A percentile compares a stretch with the other conserved stretches of the same genome.
Conservation (phyloP, 2,113 vertebrate genomes). For the Brachyhypopomus occidentalis region DNA sequence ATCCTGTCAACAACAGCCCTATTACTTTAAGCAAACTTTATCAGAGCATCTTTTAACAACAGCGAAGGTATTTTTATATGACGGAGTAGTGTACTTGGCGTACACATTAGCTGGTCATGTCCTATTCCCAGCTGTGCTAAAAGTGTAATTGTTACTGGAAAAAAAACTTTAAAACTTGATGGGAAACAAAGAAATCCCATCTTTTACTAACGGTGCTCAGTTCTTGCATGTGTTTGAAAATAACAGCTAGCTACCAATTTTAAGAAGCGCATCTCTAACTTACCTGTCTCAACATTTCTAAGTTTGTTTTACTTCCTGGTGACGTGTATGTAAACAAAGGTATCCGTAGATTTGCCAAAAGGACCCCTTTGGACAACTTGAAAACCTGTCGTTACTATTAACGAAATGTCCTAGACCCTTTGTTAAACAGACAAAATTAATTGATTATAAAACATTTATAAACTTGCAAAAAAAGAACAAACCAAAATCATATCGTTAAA, state of each 20-base stretch:
- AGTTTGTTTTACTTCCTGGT: slow-evolving; percentile 47
- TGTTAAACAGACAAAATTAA: no score
- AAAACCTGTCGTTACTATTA: no score
- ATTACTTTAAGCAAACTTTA: not conserved
- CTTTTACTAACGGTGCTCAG: not conserved
- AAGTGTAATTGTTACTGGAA: not conserved
- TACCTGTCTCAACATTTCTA: slow-evolving; percentile 54
- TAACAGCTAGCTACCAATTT: slow-evolving; percentile 14
- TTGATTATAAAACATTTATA: no score
- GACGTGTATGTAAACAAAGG: slow-evolving; percentile 55
- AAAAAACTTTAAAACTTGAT: not conserved
- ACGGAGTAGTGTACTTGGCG: no score
- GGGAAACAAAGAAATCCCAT: not conserved
- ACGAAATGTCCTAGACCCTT: no score
- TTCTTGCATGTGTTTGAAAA: not conserved
- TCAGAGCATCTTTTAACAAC: not conserved
- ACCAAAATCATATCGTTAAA: no score
- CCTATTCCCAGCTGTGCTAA: no score
- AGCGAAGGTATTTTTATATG: not conserved
- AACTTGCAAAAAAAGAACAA: no score
- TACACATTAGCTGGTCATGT: no score
- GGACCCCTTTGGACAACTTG: slow-evolving; percentile 1
- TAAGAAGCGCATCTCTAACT: not conserved
- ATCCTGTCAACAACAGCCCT: slow-evolving; percentile 68
- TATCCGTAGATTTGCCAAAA: slow-evolving; percentile 10